phyloP scores from a whole-genome alignment of 2,888 invertebrate genomes.

The Pycnomerus fuliginosus region DNA sequence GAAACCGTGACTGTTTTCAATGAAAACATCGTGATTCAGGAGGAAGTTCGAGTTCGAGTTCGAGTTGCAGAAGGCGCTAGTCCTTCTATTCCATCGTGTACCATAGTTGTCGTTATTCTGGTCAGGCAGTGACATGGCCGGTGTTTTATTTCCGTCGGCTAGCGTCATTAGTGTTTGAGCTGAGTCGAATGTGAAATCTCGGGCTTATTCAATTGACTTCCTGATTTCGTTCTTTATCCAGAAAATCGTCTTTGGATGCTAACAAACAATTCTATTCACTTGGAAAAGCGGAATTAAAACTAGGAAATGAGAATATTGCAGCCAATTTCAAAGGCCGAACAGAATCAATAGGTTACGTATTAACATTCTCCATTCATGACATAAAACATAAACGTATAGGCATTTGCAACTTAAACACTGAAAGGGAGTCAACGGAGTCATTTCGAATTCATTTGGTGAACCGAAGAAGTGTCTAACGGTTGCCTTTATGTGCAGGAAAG shows the following conservation, averaged over 20 bases:
- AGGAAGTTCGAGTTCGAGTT: too few species aligned
- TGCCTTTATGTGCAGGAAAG: conserved; percentile 6
- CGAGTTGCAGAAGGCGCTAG: too few species aligned
- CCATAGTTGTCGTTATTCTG: conserved; percentile 40
- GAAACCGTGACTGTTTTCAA: conserved; percentile 4
- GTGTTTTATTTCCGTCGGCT: conserved; percentile 45
- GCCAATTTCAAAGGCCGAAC: too few species aligned
- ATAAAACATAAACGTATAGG: too few species aligned
- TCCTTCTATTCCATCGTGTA: conserved; percentile 2
- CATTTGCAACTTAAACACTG: conserved; percentile 6
- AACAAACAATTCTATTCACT: too few species aligned
- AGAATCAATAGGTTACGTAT: too few species aligned
- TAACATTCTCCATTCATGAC: too few species aligned
- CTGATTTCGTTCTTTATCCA: too few species aligned
- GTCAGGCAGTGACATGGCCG: conserved; percentile 46
- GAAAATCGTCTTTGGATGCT: too few species aligned
- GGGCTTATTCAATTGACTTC: conserved; percentile 37
- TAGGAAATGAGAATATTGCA: too few species aligned
- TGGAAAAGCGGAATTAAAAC: too few species aligned
- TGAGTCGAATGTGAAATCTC: conserved; percentile 41
- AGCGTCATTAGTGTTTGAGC: conserved; percentile 39
- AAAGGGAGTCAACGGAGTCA: conserved; percentile 11
- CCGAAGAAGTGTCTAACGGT: conserved; percentile 9
- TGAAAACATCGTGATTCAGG: conserved; percentile 14
- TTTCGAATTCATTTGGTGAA: conserved; percentile 17